Base-by-base conservation (phyloP, 2,888 invertebrate species). In the Crematogaster levior region DNA sequence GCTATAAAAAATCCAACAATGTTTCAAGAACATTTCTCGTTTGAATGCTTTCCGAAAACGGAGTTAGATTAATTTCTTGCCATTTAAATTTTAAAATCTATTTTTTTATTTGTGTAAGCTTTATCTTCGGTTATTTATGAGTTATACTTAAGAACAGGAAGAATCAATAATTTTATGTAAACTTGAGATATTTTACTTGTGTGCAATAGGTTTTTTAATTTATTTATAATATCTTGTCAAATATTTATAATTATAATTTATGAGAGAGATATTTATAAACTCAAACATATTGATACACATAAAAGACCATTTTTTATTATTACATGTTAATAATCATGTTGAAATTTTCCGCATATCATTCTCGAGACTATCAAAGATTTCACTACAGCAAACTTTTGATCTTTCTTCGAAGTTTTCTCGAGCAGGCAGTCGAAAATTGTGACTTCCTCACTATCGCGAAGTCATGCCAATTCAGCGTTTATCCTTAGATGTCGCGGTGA, bases 401-500 rank as follows among this genome's bases (percentile, higher is more conserved):
- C 27, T 65, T 24, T 21, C 12, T 30, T 77, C 18, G 6, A 58
- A 74, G 12, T 74, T 74, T 74, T 48, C 74, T 56, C 18, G 27
- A 27, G 37, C 9, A 12, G n/a, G 34, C 12, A 48, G 24, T 43
- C 56, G 60, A 48, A 61, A 74, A 74, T 34, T 37, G 48, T 61
- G 37, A 48, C 21, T n/a, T 46, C 12, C 37, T 48, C 40, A 18
- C 24, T 51, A 27, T 6, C 30, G 43, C 7, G 12, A 6, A 65
- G 24, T 51, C 24, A 10, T 27, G 24, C 3, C 65, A 24, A 65
- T 48, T 21, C 56, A 40, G 63, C 48, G 40, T 81, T 85, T 73
- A 82, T 82, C 77, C 70, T 34, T 21, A 53, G 73, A 58, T 15
- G 61, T 53, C 63, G n/a, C 46, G 77, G 18, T 43, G 68, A 82